Base-by-base conservation (phyloP, 2,113 vertebrate species). In the Turdus rufiventris region DNA sequence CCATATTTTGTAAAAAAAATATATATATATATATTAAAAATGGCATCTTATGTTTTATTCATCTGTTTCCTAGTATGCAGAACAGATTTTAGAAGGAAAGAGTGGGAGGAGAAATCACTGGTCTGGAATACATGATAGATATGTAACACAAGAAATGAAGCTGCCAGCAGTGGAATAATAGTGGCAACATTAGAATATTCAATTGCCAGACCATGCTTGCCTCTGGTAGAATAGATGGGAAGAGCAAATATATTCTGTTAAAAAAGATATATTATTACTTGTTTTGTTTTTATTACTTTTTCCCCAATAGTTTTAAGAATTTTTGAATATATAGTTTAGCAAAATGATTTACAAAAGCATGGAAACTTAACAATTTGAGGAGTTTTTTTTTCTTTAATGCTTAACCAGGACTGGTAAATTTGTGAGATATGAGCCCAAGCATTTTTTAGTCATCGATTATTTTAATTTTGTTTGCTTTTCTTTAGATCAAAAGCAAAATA, bases 361-460 rank as follows among this genome's bases (percentile, higher is more conserved):
- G 18, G 1, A 4, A 57, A n/a, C 9, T 6, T 61, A 43, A 23
- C 1, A 47, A 45, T 77, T 63, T 50, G 10, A 94, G 66, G 14
- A 54, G 7, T 60, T 40, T 28, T 7, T 25, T 53, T n/a, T 17
- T 16, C 7, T 50, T 18, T 19, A 79, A 33, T 25, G n/a, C 4
- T 88, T 40, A 23, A 81, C 53, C 6, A 61, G 4, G 5, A 36
- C 3, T 19, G 1, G 16, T 78, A 33, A 9, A 57, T 62, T 75
- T 3, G 2, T 51, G 28, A 43, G 3, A 66, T 6, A 4, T 28
- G 4, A 86, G 2, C 3, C 12, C 2, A 48, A 5, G 5, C 4
- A 66, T 58, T 58, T 88, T 67, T 65, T 9, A 38, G n/a, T 28
- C 9, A 45, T 36, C 0, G 0, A 36, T 50, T 72, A 0, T 20